Evolutionary conservation across 2,888 invertebrate genomes (phyloP).

Genomic region (Tipula vernalis): DNA sequence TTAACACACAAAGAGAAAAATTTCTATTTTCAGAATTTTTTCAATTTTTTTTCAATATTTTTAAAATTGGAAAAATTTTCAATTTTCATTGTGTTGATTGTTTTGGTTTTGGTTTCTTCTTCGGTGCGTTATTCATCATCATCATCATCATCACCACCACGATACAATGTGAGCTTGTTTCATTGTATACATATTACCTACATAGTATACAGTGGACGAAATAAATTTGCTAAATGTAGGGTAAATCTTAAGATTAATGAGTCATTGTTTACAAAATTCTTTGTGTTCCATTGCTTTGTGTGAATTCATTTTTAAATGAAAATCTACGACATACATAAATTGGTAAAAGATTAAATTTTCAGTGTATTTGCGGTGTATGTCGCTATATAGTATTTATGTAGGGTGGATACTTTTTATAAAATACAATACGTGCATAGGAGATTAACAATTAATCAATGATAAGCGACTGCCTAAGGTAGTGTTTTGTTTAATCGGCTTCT

Average conservation of each 20-base stretch:
- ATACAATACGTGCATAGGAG: not conserved
- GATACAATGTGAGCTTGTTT: not conserved
- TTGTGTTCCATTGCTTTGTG: not conserved
- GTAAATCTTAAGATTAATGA: not conserved
- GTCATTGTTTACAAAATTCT: not conserved
- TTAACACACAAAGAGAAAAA: not conserved
- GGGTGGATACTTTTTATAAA: not conserved
- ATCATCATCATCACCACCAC: not conserved
- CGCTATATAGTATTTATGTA: not conserved
- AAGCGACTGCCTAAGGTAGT: no score
- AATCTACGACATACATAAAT: not conserved
- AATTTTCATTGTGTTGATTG: slow-evolving; percentile 1
- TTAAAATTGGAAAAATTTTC: not conserved
- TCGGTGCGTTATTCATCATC: not conserved
- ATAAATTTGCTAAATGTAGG: not conserved
- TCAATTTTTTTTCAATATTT: not conserved
- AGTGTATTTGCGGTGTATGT: not conserved
- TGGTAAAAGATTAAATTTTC: not conserved
- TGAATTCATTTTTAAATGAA: not conserved
- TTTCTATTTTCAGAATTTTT: not conserved
- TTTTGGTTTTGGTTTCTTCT: not conserved
- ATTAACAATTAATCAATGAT: not conserved
- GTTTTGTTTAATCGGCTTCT: not conserved
- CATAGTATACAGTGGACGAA: not conserved
- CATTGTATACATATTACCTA: not conserved